phyloP scores from a whole-genome alignment of 2,797 vertebrate genomes.

The Crocodylus rhombifer region DNA sequence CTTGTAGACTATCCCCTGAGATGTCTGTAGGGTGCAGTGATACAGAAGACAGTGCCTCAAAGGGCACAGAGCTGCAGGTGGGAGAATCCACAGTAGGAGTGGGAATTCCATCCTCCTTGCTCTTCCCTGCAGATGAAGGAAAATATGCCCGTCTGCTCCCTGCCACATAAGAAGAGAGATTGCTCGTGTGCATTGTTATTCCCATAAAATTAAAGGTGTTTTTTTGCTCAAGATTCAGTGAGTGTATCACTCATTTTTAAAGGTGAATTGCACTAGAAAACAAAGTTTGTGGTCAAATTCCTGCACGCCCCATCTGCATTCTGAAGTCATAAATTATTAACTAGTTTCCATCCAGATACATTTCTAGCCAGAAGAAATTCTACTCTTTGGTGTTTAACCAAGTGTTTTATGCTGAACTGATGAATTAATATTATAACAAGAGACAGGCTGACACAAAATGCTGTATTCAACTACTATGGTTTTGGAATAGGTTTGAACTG shows the following conservation, averaged over 20 bases:
- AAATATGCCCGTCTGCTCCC: background rate
- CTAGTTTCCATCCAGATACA: slow-evolving; percentile 38
- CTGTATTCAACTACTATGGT: background rate
- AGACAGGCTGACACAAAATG: background rate
- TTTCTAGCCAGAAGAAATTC: slow-evolving; percentile 28
- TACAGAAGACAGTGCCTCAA: background rate
- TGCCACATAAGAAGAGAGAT: background rate
- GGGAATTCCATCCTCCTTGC: background rate
- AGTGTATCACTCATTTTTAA: background rate
- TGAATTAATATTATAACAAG: background rate
- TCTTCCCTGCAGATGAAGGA: background rate
- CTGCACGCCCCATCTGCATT: background rate
- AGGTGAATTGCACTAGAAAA: background rate
- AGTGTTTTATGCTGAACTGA: slow-evolving; percentile 46
- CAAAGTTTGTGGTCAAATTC: background rate
- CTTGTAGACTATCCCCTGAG: background rate
- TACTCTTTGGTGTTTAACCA: slow-evolving; percentile 51
- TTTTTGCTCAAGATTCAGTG: background rate
- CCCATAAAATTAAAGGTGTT: fast-evolving
- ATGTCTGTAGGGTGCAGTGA: background rate
- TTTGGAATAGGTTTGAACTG: background rate
- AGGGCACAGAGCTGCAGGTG: background rate
- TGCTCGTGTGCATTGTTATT: background rate
- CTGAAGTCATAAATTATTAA: slow-evolving; percentile 37
- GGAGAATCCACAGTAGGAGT: background rate